Percentiles rank a stretch among this genome's conserved stretches.
Evolutionary conservation across 2,797 vertebrate species (phyloP).

Genomic region (Cheirogaleus major): DNA sequence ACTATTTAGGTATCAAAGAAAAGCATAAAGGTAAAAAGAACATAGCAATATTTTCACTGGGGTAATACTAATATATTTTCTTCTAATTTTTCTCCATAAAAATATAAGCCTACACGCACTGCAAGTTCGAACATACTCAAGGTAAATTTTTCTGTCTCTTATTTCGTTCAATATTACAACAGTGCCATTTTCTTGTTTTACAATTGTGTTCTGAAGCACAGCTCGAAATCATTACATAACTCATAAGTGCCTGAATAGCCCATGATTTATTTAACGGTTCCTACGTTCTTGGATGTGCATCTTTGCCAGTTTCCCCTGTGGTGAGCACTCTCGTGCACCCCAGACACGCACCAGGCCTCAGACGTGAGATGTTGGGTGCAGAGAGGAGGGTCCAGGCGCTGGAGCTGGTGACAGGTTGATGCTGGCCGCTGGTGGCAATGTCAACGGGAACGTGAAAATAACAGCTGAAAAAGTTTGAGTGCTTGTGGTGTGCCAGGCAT

Average conservation of each 20-base stretch:
- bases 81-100: not conserved
- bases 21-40: not conserved
- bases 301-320: accelerated
- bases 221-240: not conserved
- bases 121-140: not conserved
- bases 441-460: accelerated
- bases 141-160: not conserved
- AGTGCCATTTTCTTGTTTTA: not conserved
- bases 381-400: not conserved
- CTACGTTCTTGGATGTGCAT: not conserved
- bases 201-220: not conserved
- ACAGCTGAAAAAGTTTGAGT: accelerated
- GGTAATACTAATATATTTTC: too few relatives aligned
- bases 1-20: not conserved
- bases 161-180: accelerated
- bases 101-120: not conserved
- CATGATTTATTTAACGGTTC: not conserved
- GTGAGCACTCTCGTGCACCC: accelerated
- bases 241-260: not conserved
- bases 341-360: not conserved
- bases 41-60: not conserved
- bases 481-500: accelerated
- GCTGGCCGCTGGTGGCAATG: not conserved
- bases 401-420: accelerated
- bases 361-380: accelerated